Conservation (phyloP, 2,113 vertebrate species). For the Cynoglossus semilaevis region DNA sequence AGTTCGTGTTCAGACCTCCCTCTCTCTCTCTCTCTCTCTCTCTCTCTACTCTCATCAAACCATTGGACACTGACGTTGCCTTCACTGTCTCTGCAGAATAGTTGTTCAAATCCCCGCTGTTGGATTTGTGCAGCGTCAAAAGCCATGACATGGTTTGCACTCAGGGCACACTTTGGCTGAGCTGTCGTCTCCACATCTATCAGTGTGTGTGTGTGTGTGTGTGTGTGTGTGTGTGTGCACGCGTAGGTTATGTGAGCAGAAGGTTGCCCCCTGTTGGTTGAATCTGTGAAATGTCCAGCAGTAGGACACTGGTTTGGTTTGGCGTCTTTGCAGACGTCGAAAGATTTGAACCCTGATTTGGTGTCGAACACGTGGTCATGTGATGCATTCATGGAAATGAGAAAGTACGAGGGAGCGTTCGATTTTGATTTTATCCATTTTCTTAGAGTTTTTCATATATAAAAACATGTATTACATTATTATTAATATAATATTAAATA, state of each 20-base stretch:
- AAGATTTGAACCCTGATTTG: conserved; percentile 4
- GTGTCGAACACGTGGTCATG: not conserved
- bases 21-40: not conserved
- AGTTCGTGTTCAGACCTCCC: not conserved
- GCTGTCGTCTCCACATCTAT: not conserved
- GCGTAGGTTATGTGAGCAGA: conserved; percentile 37
- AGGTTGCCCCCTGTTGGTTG: conserved; percentile 71
- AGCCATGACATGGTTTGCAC: not conserved
- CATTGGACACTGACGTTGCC: not conserved
- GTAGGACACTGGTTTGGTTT: conserved; percentile 10
- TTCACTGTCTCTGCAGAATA: not conserved
- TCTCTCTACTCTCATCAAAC: not conserved
- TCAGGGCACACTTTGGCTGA: not conserved
- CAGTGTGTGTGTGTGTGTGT: conserved; percentile 1
- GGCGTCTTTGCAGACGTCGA: conserved; percentile 31
- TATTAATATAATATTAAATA: too few species aligned
- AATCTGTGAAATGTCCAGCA: conserved; percentile 11
- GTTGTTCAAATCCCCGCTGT: not conserved
- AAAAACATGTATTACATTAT: too few species aligned
- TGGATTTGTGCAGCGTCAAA: conserved; percentile 8
- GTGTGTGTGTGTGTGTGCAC: conserved; percentile 9
- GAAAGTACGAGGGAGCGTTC: too few species aligned
- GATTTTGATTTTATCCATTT: too few species aligned
- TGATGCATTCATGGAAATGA: too few species aligned
- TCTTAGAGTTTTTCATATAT: too few species aligned